These are phyloP conservation scores for Diplodus sargus DNA, from an alignment of 2,797 vertebrate species.

Conservation along the genomic window DNA sequence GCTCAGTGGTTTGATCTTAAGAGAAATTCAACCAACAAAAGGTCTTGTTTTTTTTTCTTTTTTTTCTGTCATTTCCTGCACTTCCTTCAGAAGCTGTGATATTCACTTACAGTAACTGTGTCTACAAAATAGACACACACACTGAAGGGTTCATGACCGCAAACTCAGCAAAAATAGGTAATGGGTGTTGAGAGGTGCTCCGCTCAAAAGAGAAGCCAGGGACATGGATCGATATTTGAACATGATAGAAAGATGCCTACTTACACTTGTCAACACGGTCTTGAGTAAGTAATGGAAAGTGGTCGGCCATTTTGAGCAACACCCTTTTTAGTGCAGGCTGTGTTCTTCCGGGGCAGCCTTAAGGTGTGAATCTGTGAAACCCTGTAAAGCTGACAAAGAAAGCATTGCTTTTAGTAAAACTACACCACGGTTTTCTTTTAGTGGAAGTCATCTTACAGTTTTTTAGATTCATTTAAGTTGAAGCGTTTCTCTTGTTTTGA, in stretches of 20 bases:
- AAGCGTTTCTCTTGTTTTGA: neutral
- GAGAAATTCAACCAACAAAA: constrained; percentile 1
- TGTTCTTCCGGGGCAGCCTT: neutral
- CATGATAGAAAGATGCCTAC: constrained; percentile 49
- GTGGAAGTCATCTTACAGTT: neutral
- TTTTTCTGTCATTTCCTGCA: neutral
- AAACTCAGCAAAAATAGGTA: constrained; percentile 37
- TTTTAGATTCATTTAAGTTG: neutral
- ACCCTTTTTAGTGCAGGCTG: neutral
- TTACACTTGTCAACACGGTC: constrained; percentile 39
- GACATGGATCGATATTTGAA: constrained; percentile 55
- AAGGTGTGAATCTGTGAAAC: constrained; percentile 12
- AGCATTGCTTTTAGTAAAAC: constrained; percentile 12
- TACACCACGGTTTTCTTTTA: neutral
- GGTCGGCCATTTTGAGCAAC: constrained; percentile 25
- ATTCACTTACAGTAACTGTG: constrained; percentile 16
- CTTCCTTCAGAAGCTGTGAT: neutral
- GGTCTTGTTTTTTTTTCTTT: neutral
- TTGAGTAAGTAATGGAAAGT: constrained; percentile 37
- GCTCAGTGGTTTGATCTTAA: neutral
- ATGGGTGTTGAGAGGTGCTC: constrained; percentile 28
- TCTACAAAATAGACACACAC: constrained; percentile 7
- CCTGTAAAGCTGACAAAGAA: neutral
- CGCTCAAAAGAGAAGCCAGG: constrained; percentile 21
- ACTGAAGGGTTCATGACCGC: neutral